Conservation (phyloP, 2,113 vertebrate species). For the Balaeniceps rex region DNA sequence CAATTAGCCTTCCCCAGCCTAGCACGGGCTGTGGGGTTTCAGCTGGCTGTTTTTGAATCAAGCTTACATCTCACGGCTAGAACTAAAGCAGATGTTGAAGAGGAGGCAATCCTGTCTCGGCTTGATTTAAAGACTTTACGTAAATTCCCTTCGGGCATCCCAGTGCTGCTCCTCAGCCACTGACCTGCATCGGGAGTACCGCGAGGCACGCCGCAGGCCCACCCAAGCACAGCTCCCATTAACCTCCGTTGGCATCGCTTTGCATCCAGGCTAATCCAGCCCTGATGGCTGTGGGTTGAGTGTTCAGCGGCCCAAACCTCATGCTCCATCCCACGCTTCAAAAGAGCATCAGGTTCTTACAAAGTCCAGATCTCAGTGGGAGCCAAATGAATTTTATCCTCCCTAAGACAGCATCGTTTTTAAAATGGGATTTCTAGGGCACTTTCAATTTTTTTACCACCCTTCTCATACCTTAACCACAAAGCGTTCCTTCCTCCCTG, state of each 20-base stretch:
- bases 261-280: neutral
- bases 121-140: neutral
- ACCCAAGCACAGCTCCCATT: neutral
- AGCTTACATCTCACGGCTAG: neutral
- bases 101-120: neutral
- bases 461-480: neutral
- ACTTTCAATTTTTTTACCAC: neutral
- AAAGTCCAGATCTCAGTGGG: neutral
- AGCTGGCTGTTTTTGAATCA: neutral
- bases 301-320: neutral
- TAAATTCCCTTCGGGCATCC: neutral
- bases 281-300: rapidly evolving
- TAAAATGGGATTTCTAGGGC: neutral
- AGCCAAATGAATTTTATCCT: neutral
- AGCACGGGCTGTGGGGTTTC: neutral
- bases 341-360: neutral
- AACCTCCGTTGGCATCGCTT: rapidly evolving
- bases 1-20: neutral
- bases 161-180: neutral
- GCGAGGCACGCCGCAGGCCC: rapidly evolving
- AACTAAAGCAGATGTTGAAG: neutral
- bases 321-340: rapidly evolving
- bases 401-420: neutral
- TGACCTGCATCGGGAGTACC: rapidly evolving
- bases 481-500: neutral